Conservation (phyloP, 2,797 vertebrate species). For the Antennarius maculatus region DNA sequence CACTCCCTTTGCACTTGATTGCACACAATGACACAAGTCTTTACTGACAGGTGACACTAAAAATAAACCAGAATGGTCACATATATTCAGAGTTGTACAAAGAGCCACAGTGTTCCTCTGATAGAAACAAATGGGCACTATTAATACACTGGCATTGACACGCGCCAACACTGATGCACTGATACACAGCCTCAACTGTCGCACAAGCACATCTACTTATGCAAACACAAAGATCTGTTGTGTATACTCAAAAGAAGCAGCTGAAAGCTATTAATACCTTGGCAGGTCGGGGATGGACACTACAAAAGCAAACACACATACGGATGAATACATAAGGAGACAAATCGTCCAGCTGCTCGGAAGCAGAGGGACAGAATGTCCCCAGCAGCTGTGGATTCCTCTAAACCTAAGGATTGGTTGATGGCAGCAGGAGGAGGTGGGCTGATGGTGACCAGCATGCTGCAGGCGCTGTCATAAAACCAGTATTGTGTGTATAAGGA, state of each 20-base stretch:
- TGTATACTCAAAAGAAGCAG: conserved; percentile 76
- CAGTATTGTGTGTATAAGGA: not conserved
- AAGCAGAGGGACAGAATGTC: conserved; percentile 77
- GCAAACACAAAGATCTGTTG: conserved; percentile 81
- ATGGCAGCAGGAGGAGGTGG: conserved; percentile 23
- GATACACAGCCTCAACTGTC: conserved; percentile 64
- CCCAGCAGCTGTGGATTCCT: conserved; percentile 79
- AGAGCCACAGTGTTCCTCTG: conserved; percentile 52
- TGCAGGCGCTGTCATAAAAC: conserved; percentile 2
- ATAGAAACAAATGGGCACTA: conserved; percentile 71
- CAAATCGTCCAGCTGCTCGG: conserved; percentile 80
- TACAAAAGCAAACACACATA: conserved; percentile 43
- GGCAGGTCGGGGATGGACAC: conserved; percentile 46
- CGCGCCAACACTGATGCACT: conserved; percentile 33
- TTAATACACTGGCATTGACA: conserved; percentile 65
- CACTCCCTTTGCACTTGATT: conserved; percentile 7
- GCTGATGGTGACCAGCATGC: conserved; percentile 20
- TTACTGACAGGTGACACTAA: conserved; percentile 74
- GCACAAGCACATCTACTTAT: conserved; percentile 65
- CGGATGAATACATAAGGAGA: conserved; percentile 63
- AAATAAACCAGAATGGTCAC: conserved; percentile 60
- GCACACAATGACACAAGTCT: conserved; percentile 60
- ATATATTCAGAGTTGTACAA: conserved; percentile 50
- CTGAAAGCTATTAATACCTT: conserved; percentile 78
- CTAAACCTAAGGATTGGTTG: conserved; percentile 40